A percentile compares a stretch with the other conserved stretches of the same genome.
Evolutionary conservation across 2,888 invertebrate genomes (phyloP).

Genomic region (Ariolimax columbianus): DNA sequence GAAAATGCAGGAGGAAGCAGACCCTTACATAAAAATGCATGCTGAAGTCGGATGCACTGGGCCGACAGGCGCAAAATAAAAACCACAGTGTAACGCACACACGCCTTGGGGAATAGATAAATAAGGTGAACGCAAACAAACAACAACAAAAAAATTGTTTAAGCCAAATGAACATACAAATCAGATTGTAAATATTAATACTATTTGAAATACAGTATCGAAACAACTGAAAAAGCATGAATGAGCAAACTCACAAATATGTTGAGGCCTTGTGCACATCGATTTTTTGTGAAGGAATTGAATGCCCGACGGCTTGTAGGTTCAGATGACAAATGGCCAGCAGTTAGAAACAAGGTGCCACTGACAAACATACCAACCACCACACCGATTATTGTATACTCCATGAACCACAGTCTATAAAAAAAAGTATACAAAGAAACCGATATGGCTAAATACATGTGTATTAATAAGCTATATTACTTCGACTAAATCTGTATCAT

Average conservation of each 20-base stretch:
- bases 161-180: too few relatives aligned
- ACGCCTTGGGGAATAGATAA: too few relatives aligned
- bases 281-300: slow-evolving; percentile 72
- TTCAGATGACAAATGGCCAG: slow-evolving; percentile 71
- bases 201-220: not conserved
- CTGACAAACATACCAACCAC: slow-evolving; percentile 73
- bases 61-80: too few relatives aligned
- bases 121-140: too few relatives aligned
- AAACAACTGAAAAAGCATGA: not conserved
- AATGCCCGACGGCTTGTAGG: slow-evolving; percentile 73
- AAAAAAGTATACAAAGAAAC: not conserved
- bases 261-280: slow-evolving; percentile 73
- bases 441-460: not conserved
- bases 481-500: too few relatives aligned
- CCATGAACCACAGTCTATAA: slow-evolving; percentile 72
- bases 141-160: too few relatives aligned
- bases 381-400: slow-evolving; percentile 73
- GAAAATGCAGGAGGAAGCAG: too few relatives aligned
- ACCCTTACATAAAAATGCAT: too few relatives aligned
- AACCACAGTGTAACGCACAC: too few relatives aligned
- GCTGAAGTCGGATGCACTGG: too few relatives aligned
- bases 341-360: slow-evolving; percentile 68
- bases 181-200: too few relatives aligned
- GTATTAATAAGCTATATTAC: too few relatives aligned
- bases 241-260: slow-evolving; percentile 68